Conservation (phyloP, 2,113 vertebrate genomes). For the Nesogale talazaci region DNA sequence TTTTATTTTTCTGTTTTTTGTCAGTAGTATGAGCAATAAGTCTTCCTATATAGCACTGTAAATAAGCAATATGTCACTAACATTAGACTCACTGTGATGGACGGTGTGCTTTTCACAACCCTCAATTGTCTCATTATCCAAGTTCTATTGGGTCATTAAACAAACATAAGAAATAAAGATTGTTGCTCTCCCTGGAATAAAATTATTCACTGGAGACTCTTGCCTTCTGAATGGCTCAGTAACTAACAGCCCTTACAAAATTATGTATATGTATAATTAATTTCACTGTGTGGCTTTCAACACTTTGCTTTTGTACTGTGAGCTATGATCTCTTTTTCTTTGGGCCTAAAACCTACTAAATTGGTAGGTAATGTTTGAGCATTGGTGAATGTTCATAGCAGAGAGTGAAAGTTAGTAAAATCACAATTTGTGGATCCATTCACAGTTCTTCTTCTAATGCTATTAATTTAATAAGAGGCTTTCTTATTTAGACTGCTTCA, state of each 20-base stretch:
- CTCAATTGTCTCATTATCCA: conserved; percentile 48
- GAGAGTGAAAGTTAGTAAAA: not conserved
- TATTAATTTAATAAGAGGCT: not conserved
- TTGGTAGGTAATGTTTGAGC: not conserved
- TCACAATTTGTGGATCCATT: conserved; percentile 12
- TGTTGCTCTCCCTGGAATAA: not conserved
- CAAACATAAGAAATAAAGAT: conserved; percentile 47
- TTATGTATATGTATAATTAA: not conserved
- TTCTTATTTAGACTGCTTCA: not conserved
- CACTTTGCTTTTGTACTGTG: not conserved
- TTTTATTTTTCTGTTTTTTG: conserved; percentile 49
- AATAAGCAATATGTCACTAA: conserved; percentile 54
- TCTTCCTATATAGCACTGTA: conserved; percentile 11
- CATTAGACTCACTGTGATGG: not conserved
- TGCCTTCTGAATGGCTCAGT: not conserved
- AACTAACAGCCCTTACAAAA: conserved; percentile 4
- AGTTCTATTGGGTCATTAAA: conserved; percentile 57
- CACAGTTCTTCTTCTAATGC: not conserved
- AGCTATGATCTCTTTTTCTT: not conserved
- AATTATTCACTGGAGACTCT: conserved; percentile 14
- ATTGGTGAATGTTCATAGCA: not conserved
- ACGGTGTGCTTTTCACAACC: not conserved
- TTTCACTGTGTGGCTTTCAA: not conserved
- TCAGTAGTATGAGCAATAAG: not conserved
- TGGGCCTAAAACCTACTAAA: not conserved